A percentile compares a stretch with the other conserved stretches of the same genome.
Evolutionary conservation across 2,797 vertebrate genomes (phyloP).

Genomic region (Heliangelus exortis): DNA sequence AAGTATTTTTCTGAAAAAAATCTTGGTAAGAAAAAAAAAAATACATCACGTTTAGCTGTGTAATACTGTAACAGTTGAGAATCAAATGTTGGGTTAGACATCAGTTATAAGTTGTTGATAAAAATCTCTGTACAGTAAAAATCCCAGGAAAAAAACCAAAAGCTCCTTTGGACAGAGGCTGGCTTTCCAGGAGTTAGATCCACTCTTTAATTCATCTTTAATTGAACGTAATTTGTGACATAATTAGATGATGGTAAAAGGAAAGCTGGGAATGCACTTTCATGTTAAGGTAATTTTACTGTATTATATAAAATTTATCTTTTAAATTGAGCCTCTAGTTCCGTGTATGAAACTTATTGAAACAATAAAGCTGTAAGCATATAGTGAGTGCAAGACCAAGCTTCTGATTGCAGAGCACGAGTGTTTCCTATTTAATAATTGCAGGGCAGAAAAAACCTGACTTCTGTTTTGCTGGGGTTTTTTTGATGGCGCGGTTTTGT

Average conservation of each 20-base stretch:
- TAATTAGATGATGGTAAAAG: neutral
- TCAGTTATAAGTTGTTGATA: fast-evolving
- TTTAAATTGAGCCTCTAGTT: neutral
- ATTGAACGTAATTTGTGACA: neutral
- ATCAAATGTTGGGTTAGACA: neutral
- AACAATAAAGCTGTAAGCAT: neutral
- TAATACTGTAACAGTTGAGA: neutral
- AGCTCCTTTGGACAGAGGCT: neutral
- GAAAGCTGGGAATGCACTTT: neutral
- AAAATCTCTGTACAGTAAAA: neutral
- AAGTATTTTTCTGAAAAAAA: slow-evolving; percentile 8
- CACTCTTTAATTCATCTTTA: neutral
- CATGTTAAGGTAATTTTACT: neutral
- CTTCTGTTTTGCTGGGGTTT: neutral
- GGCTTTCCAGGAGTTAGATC: neutral
- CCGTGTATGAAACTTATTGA: fast-evolving
- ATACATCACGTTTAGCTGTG: neutral
- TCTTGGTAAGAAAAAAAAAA: neutral
- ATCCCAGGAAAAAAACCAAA: neutral
- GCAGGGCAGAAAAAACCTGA: neutral
- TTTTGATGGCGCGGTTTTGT: neutral
- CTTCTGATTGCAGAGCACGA: neutral
- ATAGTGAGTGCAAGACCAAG: neutral
- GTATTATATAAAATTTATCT: neutral
- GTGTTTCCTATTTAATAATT: slow-evolving; percentile 10